Evolutionary conservation across 2,113 vertebrate species (phyloP).

Genomic region (Neotragus moschatus): DNA sequence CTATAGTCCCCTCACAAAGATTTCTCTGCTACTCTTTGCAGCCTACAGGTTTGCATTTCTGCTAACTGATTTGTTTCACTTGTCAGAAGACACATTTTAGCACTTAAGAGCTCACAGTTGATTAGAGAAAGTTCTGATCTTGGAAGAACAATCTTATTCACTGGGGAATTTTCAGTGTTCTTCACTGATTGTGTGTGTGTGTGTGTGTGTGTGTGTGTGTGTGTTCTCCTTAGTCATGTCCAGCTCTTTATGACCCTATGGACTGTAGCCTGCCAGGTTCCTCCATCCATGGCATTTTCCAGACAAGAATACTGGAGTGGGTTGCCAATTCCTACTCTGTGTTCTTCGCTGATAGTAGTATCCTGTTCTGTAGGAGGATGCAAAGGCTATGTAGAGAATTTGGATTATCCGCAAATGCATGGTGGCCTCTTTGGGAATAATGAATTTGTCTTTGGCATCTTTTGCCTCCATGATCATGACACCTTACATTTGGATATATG

Average conservation of each 20-base stretch:
- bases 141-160: not conserved
- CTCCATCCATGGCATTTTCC: not conserved
- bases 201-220: not conserved
- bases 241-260: not conserved
- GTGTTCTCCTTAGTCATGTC: not conserved
- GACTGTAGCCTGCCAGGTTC: not conserved
- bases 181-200: not conserved
- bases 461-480: not conserved
- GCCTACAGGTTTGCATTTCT: not conserved
- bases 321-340: not conserved
- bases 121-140: not conserved
- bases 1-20: not conserved
- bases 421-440: not conserved
- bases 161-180: not conserved
- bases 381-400: not conserved
- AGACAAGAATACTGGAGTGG: not conserved
- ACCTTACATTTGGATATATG: not conserved
- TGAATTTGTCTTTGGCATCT: not conserved
- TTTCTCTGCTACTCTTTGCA: not conserved
- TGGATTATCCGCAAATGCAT: not conserved
- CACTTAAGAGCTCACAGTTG: not conserved
- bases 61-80: not conserved
- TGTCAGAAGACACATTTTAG: not conserved
- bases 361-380: not conserved
- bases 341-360: not conserved